Percentiles rank a stretch among this genome's conserved stretches.
Conservation (phyloP, 2,888 invertebrate genomes). For the Harmothoe impar region DNA sequence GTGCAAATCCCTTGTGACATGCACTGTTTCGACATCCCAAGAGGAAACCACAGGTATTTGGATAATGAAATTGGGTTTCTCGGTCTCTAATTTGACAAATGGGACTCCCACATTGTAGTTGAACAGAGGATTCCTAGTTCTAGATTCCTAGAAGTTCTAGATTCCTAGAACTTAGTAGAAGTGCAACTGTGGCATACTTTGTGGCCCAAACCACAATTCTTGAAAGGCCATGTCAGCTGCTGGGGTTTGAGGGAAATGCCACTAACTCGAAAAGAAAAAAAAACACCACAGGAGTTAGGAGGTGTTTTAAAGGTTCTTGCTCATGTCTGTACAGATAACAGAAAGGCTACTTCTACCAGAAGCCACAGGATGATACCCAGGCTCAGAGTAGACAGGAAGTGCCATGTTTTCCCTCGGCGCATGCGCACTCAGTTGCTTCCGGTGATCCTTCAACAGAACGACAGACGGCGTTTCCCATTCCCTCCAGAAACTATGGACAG, state of each 20-base stretch:
- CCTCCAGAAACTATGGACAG: background rate
- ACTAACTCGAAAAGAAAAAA: too few species aligned
- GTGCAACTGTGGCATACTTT: background rate
- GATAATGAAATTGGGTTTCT: background rate
- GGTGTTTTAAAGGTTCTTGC: too few species aligned
- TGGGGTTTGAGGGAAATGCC: background rate
- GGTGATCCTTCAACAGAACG: background rate
- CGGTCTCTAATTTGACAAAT: background rate
- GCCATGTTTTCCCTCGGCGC: background rate
- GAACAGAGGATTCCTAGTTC: background rate
- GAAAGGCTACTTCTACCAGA: background rate
- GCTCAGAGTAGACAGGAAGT: background rate
- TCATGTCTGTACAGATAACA: background rate
- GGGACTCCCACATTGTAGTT: background rate
- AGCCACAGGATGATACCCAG: background rate
- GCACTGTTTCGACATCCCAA: background rate
- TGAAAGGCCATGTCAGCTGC: background rate
- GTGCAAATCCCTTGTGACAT: too few species aligned
- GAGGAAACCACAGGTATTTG: background rate
- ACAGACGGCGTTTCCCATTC: background rate
- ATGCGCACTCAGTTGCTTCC: background rate
- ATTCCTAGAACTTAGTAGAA: conserved; percentile 29
- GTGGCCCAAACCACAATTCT: background rate
- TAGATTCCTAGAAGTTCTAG: background rate
- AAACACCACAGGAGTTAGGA: too few species aligned